phyloP scores from a whole-genome alignment of 2,113 vertebrate genomes.

The Burhinus oedicnemus region DNA sequence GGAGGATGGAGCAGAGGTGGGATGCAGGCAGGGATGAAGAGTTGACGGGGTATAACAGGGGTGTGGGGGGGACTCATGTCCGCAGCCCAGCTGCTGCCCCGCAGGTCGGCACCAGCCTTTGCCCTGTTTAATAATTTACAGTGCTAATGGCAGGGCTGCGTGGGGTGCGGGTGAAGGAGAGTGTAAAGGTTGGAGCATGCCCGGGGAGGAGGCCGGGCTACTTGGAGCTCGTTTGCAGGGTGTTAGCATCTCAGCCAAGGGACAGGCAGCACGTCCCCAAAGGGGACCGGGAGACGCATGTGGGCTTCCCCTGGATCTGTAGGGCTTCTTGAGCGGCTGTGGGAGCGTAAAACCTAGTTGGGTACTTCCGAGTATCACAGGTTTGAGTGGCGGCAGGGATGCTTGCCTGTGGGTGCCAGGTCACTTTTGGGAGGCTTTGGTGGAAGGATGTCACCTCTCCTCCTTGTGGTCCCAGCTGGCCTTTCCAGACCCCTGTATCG shows the following conservation, averaged over 20 bases:
- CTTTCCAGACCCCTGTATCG: rapidly evolving
- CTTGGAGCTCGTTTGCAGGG: background rate
- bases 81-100: background rate
- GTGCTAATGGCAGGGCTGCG: background rate
- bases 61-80: rapidly evolving
- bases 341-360: background rate
- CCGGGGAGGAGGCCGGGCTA: background rate
- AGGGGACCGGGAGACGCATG: background rate
- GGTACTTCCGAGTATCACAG: rapidly evolving
- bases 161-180: background rate
- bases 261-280: rapidly evolving
- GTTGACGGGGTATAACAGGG: background rate
- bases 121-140: background rate
- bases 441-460: background rate
- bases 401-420: background rate
- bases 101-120: background rate
- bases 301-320: rapidly evolving
- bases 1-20: background rate
- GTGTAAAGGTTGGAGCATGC: background rate
- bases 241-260: rapidly evolving
- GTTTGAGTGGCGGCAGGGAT: rapidly evolving
- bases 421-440: background rate
- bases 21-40: background rate
- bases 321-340: too few species aligned
- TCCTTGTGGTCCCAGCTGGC: rapidly evolving